Base-by-base conservation (phyloP, 2,113 vertebrate species). In the Coptodon rendalli region DNA sequence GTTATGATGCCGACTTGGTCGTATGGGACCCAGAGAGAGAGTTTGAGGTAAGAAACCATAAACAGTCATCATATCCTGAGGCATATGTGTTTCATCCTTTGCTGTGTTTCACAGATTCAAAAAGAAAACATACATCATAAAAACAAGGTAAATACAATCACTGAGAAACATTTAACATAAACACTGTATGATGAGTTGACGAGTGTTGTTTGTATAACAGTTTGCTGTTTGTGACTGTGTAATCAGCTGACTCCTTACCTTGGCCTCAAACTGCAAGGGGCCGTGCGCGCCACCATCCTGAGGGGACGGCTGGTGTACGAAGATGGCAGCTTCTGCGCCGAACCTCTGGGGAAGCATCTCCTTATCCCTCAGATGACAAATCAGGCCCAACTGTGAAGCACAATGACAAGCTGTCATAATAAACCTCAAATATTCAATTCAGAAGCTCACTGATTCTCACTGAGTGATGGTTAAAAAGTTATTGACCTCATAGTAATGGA, bases 1-100 rank as follows among this genome's bases (percentile, higher is more conserved):
- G 97, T 43, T 94, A 95, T 14, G 96, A 97, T 87, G 97, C 97
- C 4, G 97, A 97, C 81, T 36, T 97, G 78, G 96, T 97, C 38
- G 93, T 97, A 86, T 97, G 97, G 97, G 96, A 97, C 87, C 97
- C 97, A 27, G 96, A 97, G 68, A 96, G 91, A 80, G 93, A 97
- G 63, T 97, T 97, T 91, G 89, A 95, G 95, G 97, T 54, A 3
- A 83, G 6, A 22, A 19, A 43, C 19, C 9, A 48, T 19, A 2
- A 34, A 22, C 13, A 40, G 27, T 4, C 14, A 14, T 45, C 22
- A 38, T 24, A 50, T 3, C 6, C 34, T 66, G 22, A 68, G 38
- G 80, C 43, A 36, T 40, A 7, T 53, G 31, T 1, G 36, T 53
- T 61, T 57, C 1, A 68, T 31, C 8, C 53, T 54, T 27, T 84